Evolutionary conservation across 2,888 invertebrate species (phyloP).

Genomic region (Stegophylla sp.): DNA sequence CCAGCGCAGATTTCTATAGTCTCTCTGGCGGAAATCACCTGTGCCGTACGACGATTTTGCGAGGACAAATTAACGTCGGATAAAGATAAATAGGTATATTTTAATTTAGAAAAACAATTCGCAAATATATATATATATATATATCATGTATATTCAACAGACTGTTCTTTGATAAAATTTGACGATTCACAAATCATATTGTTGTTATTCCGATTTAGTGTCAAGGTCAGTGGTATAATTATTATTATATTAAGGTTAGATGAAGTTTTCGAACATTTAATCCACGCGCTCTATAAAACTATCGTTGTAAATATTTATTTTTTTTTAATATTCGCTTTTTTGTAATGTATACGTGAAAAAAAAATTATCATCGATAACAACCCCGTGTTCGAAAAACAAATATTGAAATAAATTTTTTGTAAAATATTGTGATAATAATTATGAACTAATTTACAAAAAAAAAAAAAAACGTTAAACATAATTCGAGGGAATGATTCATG

Average conservation of each 20-base stretch:
- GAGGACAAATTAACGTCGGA: constrained; percentile 26
- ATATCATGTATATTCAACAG: background rate
- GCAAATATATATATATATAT: background rate
- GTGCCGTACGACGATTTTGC: constrained; percentile 8
- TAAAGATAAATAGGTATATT: background rate
- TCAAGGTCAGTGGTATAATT: background rate
- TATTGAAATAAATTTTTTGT: background rate
- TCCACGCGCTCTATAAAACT: too few relatives aligned
- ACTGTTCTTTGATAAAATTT: background rate
- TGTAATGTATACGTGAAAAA: background rate
- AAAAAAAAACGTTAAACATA: too few relatives aligned
- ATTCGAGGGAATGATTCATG: background rate
- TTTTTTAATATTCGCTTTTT: background rate
- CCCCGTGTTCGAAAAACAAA: background rate
- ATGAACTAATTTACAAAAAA: background rate
- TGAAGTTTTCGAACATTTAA: background rate
- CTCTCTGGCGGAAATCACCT: constrained; percentile 27
- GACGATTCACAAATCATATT: background rate
- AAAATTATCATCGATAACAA: background rate
- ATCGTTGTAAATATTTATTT: background rate
- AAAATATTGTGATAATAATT: background rate
- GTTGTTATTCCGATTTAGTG: background rate
- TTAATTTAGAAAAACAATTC: constrained; percentile 28
- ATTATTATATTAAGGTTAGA: background rate
- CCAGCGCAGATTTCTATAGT: constrained; percentile 1